Evolutionary conservation across 2,797 vertebrate genomes (phyloP), one percentile per base, ranked within the genome.

Genomic region (Acipenser oxyrinchus): DNA sequence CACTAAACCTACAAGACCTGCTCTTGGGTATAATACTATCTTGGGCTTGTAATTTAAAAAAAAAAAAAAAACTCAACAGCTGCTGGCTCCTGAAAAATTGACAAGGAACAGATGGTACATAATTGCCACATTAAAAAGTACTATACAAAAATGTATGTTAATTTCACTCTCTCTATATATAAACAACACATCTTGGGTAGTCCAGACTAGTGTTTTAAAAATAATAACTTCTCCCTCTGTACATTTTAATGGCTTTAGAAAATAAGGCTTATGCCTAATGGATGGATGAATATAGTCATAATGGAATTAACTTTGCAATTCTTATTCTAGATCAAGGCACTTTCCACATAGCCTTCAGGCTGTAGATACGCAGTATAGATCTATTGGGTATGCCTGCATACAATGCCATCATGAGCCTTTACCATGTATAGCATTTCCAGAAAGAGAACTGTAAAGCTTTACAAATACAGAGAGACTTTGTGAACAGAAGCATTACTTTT

Each of bases 61-160:
- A 37, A 48, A 62, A 62, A 15, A 51, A 67, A 64, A 48, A 9
- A 18, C 15, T 64, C 51, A 69, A 71, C 74, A 77, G 68, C 65
- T 77, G 74, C 61, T 68, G 68, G 66, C 64, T 75, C 67, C 71
- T 70, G 67, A 73, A 74, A 75, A 66, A 72, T 70, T 70, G 51
- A 67, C 69, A 59, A 70, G 67, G 62, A 63, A 72, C 76, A 79
- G 77, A 76, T 76, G 77, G 77, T 66, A 66, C 65, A 68, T 77
- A 73, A 78, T 75, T 70, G 69, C 63, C 64, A 68, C 67, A 75
- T 78, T 78, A 78, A 78, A 74, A 71, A 72, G 64, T 66, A 70
- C 66, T 60, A 64, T 72, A 77, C 7, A 4, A 76, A 77, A 73
- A 74, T 73, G 61, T 55, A 74, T 77, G 68, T 71, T 68, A 68